Base-by-base conservation (phyloP, 2,113 vertebrate genomes). In the Nibea albiflora region DNA sequence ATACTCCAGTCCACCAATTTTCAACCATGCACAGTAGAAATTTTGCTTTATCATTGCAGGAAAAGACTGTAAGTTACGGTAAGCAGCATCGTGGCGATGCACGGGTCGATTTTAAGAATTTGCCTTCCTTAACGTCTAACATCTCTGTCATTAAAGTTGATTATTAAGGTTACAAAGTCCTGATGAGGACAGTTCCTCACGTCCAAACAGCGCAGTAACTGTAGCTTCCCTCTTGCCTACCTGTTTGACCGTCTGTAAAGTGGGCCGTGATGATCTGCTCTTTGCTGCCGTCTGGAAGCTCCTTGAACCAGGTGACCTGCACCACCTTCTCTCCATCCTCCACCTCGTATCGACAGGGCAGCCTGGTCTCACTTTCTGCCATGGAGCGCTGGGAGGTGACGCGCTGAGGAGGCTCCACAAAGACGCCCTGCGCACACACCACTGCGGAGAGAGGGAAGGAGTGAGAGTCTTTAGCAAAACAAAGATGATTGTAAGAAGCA, bases 241-340 rank as follows among this genome's bases (percentile, higher is more conserved):
- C 94, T 65, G 58, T 93, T n/a, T 89, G 88, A 14, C 94, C 94
- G 0, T 93, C 91, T 0, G 0, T 11, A 68, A 76, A 91, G 85
- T 95, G 94, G 24, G 84, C 92, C 0, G 89, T 92, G 83, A 94
- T 94, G 75, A 95, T 90, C 49, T 90, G 90, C 8, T 95, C 93
- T 73, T 86, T 90, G 63, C 11, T 80, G 39, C 91, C 90, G 0
- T 87, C 90, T 0, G 54, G 58, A 15, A 90, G 85, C 44, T 88
- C 86, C 78, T 92, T 94, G 71, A 49, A 74, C 95, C 95, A 95
- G 22, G 92, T 93, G 75, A 95, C 94, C 83, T 95, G 95, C 73
- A 95, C 90, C 87, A 93, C 84, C 39, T 68, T 76, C 63, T 92
- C 56, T 0, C 4, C 78, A 0, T 1, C 47, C 26, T 66, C 28